A percentile compares a stretch with the other conserved stretches of the same genome.
Conservation (phyloP, 2,888 invertebrate species). For the Eupithecia subfuscata region DNA sequence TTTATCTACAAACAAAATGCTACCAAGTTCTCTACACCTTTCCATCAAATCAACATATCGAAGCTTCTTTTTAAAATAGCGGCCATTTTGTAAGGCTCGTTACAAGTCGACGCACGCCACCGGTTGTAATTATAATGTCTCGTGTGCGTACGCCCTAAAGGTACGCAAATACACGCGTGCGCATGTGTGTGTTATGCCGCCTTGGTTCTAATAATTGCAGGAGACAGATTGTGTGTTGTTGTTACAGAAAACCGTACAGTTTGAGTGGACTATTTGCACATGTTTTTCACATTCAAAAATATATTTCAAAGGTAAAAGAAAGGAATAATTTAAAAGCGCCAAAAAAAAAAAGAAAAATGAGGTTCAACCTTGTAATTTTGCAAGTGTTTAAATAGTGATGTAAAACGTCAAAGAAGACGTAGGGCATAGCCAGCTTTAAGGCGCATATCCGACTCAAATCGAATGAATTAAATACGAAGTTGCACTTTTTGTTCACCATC, state of each 20-base stretch:
- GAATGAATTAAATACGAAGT: too few species aligned
- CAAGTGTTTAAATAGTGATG: too few species aligned
- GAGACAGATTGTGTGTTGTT: background rate
- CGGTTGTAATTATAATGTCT: conserved; percentile 80
- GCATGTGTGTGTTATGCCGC: conserved; percentile 37
- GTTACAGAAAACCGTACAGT: background rate
- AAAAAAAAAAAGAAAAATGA: background rate
- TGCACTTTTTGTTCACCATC: too few species aligned
- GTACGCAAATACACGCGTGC: conserved; percentile 42
- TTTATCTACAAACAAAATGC: conserved; percentile 38
- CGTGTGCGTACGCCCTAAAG: conserved; percentile 44
- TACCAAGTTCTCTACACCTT: conserved; percentile 44
- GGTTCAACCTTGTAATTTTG: background rate
- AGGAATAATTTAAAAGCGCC: background rate
- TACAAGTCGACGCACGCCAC: conserved; percentile 82
- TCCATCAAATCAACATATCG: conserved; percentile 63
- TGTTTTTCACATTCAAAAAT: background rate
- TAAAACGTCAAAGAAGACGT: too few species aligned
- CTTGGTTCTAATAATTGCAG: background rate
- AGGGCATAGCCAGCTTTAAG: too few species aligned
- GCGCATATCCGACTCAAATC: too few species aligned
- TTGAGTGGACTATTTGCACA: background rate
- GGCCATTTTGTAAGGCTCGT: conserved; percentile 83
- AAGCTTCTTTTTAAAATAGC: conserved; percentile 69
- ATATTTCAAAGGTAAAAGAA: background rate